Conservation (phyloP, 2,888 invertebrate genomes). For the Arge pagana region DNA sequence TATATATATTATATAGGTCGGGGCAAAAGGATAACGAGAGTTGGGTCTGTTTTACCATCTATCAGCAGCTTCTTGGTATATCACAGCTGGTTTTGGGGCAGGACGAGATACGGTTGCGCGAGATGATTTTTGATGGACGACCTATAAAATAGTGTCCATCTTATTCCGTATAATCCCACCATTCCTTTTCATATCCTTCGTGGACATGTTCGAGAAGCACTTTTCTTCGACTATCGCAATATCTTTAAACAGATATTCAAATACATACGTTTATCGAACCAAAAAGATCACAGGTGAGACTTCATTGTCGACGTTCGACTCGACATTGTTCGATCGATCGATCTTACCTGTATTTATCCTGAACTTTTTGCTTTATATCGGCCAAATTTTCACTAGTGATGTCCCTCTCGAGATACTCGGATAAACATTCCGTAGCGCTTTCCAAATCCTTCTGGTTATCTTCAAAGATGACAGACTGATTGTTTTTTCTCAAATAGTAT, state of each 20-base stretch:
- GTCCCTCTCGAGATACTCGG: conserved; percentile 97
- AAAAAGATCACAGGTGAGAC: background rate
- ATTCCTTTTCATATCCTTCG: conserved; percentile 98
- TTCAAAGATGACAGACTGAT: conserved; percentile 98
- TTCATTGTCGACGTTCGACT: background rate
- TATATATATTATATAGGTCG: conserved; percentile 16
- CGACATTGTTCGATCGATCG: background rate
- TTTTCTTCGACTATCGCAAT: conserved; percentile 96
- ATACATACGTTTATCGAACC: background rate
- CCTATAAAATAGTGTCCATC: conserved; percentile 19
- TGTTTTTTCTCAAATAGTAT: conserved; percentile 96
- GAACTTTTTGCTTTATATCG: conserved; percentile 98
- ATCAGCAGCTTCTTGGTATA: conserved; percentile 50
- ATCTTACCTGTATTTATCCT: conserved; percentile 91
- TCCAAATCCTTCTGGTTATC: conserved; percentile 98
- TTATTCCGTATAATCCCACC: conserved; percentile 96
- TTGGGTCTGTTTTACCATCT: conserved; percentile 35
- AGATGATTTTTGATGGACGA: background rate
- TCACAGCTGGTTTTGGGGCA: conserved; percentile 55
- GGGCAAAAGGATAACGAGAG: background rate
- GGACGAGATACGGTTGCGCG: conserved; percentile 34
- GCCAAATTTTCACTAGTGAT: conserved; percentile 96
- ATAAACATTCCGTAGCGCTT: conserved; percentile 94
- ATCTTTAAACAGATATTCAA: conserved; percentile 65
- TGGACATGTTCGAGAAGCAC: conserved; percentile 96